Conservation (phyloP, 2,113 vertebrate genomes). For the Oophaga pumilio region DNA sequence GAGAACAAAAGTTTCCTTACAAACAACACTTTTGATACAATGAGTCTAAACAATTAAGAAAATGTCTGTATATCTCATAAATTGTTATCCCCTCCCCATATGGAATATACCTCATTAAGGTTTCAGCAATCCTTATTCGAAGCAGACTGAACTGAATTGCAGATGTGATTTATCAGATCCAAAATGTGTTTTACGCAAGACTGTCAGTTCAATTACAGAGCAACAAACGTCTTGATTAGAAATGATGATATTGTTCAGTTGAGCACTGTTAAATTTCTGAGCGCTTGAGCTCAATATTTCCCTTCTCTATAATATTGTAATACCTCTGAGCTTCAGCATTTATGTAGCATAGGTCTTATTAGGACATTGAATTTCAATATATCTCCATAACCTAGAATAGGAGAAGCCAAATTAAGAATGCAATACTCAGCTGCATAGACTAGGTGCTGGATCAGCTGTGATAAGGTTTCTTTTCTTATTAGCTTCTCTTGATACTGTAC, state of each 20-base stretch:
- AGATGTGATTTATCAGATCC: constrained; percentile 55
- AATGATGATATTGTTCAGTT: constrained; percentile 56
- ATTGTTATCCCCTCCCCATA: background rate
- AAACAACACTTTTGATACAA: background rate
- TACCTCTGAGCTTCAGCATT: constrained; percentile 23
- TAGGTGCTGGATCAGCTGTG: background rate
- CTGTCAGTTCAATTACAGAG: constrained; percentile 55
- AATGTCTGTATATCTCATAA: background rate
- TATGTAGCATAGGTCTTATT: constrained; percentile 26
- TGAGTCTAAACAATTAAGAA: background rate
- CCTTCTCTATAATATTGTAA: constrained; percentile 32
- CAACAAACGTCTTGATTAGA: constrained; percentile 58
- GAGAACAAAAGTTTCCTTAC: background rate
- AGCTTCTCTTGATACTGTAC: background rate
- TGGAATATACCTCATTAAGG: constrained; percentile 21
- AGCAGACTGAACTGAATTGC: constrained; percentile 40
- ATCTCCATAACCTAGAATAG: background rate
- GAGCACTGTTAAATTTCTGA: constrained; percentile 18
- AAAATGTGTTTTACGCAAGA: constrained; percentile 43
- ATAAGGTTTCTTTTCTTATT: background rate
- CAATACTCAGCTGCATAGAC: background rate
- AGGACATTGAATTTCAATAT: constrained; percentile 32
- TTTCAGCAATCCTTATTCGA: constrained; percentile 46
- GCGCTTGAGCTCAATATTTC: constrained; percentile 36
- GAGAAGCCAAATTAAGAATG: background rate